Evolutionary conservation across 2,888 invertebrate species (phyloP).

Genomic region (Leptopterna dolabrata): DNA sequence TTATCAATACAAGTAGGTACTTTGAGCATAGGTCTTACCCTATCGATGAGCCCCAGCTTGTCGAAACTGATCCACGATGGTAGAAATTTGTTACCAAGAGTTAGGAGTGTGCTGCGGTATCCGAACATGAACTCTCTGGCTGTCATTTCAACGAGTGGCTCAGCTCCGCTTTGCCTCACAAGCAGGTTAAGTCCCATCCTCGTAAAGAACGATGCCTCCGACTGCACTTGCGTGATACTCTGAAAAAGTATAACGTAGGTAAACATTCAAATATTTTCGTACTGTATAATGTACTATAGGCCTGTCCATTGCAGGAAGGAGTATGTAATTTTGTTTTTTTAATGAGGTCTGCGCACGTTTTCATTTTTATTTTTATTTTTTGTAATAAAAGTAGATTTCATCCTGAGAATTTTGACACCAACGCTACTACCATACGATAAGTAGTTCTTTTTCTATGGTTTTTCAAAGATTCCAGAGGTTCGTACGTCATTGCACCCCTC

Average conservation of each 20-base stretch:
- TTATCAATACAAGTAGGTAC: background rate
- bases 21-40: constrained; percentile 70
- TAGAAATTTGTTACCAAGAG: constrained; percentile 83
- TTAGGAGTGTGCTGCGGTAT: constrained; percentile 83
- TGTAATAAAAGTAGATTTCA: too few relatives aligned
- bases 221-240: constrained; percentile 85
- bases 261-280: background rate
- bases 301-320: too few relatives aligned
- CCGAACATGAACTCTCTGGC: constrained; percentile 92
- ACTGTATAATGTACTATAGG: too few relatives aligned
- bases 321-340: too few relatives aligned
- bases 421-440: too few relatives aligned
- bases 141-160: constrained; percentile 82
- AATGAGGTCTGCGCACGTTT: too few relatives aligned
- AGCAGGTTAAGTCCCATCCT: constrained; percentile 78
- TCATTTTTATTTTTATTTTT: too few relatives aligned
- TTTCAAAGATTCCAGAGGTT: too few relatives aligned
- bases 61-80: constrained; percentile 89
- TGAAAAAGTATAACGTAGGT: constrained; percentile 67
- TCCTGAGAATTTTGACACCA: too few relatives aligned
- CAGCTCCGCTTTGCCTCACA: constrained; percentile 75
- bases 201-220: constrained; percentile 74
- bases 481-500: too few relatives aligned
- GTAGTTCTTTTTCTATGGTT: too few relatives aligned
- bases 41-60: constrained; percentile 87